These are phyloP conservation scores for Silurus lanzhouensis DNA, from an alignment of 2,797 vertebrate species.

Conservation along the genomic window DNA sequence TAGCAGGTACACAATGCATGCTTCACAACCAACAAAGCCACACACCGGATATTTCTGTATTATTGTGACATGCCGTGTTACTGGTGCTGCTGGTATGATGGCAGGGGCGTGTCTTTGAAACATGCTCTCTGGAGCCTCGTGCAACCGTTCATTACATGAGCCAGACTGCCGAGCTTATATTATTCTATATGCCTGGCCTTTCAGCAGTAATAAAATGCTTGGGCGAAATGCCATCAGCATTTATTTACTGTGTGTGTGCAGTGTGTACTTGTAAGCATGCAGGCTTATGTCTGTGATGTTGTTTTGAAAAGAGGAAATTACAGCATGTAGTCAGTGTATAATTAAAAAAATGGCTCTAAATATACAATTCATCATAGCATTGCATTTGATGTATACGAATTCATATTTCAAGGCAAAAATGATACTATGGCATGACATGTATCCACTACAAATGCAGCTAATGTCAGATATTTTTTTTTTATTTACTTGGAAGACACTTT, in stretches of 20 bases:
- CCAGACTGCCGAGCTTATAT: constrained; percentile 58
- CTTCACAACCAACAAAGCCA: constrained; percentile 41
- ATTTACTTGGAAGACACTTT: not conserved
- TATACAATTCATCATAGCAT: constrained; percentile 41
- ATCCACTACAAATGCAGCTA: not conserved
- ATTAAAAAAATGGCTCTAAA: constrained; percentile 46
- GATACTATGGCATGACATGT: not conserved
- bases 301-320: constrained; percentile 48
- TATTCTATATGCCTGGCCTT: constrained; percentile 60
- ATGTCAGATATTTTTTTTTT: not conserved
- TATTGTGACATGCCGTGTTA: constrained; percentile 52
- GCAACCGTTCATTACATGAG: constrained; percentile 58
- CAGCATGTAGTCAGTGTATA: constrained; percentile 43
- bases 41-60: constrained; percentile 41
- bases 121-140: constrained; percentile 52
- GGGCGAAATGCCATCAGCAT: constrained; percentile 55
- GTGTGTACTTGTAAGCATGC: constrained; percentile 19
- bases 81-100: constrained; percentile 48
- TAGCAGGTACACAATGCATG: constrained; percentile 39
- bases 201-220: constrained; percentile 59
- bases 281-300: not conserved
- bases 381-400: not conserved
- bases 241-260: constrained; percentile 33
- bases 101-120: constrained; percentile 49
- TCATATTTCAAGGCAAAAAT: not conserved